Base-by-base conservation (phyloP, 2,888 invertebrate genomes). In the Itoplectis maculator region DNA sequence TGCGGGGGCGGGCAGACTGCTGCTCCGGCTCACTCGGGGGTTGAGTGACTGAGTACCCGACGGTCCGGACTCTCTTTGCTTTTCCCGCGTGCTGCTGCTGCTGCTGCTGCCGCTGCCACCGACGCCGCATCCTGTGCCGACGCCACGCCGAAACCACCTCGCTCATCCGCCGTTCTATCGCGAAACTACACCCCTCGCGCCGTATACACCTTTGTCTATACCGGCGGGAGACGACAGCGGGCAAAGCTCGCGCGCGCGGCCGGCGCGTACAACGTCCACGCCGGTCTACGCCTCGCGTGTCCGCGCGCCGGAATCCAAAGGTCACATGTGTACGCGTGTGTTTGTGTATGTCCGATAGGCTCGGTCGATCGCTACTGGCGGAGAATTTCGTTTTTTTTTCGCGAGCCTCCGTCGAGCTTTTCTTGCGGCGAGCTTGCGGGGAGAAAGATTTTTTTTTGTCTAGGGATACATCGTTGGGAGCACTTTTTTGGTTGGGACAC, bases 41-140 rank as follows among this genome's bases (percentile, higher is more conserved):
- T 85, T 87, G 86, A 87, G 86, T 87, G 87, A 88, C 88, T 86
- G 86, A 83, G 82, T 86, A 85, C 85, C 82, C 79, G 84, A 80
- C 84, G 77, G 68, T 78, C 61, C 69, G 56, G 74, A 79, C 79
- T 84, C 72, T 80, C 84, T 80, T 84, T 82, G 70, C 79, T 84
- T 82, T 80, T 78, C 78, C 74, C 74, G 69, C 74, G 78, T 78
- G 65, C 56, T 74, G 54, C 59, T 45, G 69, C 74, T 20, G 42
- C 23, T 42, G n/a, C n/a, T 78, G 65, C 56, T 74, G 54, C 59
- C 42, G 69, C 74, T 20, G 42, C 23, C n/a, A n/a, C n/a, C n/a
- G n/a, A n/a, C n/a, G n/a, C n/a, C n/a, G n/a, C n/a, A n/a, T n/a
- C n/a, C n/a, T n/a, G n/a, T n/a, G n/a, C n/a, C n/a, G n/a, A n/a